phyloP scores from a whole-genome alignment of 2,888 invertebrate genomes.

The Ashinkailepas kermadecensis region DNA sequence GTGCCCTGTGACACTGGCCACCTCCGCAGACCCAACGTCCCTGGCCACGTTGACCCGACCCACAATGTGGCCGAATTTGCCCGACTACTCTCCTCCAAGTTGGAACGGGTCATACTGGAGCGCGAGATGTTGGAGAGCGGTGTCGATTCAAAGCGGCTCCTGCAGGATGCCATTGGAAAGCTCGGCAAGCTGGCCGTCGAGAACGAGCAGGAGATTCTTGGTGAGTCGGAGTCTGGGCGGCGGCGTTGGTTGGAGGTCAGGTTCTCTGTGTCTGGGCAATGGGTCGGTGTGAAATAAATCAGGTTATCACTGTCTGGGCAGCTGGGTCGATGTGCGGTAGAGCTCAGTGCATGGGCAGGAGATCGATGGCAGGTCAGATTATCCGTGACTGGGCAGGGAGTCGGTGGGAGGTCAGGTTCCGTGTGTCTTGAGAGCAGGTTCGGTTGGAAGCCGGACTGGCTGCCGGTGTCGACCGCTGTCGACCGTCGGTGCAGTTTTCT shows the following conservation, averaged over 20 bases:
- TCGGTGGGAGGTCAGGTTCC: too few relatives aligned
- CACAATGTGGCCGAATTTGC: background rate
- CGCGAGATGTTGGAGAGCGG: constrained; percentile 8
- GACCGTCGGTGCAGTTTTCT: too few relatives aligned
- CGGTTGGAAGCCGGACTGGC: too few relatives aligned
- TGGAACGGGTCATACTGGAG: background rate
- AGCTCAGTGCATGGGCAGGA: too few relatives aligned
- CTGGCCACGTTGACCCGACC: background rate
- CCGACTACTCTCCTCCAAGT: background rate
- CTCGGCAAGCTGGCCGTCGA: constrained; percentile 7
- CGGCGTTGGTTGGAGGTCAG: too few relatives aligned
- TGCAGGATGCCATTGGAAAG: constrained; percentile 14
- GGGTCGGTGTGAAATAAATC: background rate
- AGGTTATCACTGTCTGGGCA: too few relatives aligned
- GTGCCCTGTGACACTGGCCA: background rate
- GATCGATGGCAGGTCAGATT: too few relatives aligned
- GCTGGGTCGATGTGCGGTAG: too few relatives aligned
- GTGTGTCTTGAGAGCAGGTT: too few relatives aligned
- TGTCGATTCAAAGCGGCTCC: background rate
- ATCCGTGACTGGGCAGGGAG: background rate
- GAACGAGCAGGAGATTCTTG: constrained; percentile 5
- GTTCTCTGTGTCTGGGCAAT: background rate
- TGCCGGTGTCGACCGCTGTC: too few relatives aligned
- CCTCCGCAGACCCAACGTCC: background rate
- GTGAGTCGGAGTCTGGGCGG: background rate